Evolutionary conservation across 2,113 vertebrate genomes (phyloP), one percentile per base, ranked within the genome.

Genomic region (Brachyistius frenatus): DNA sequence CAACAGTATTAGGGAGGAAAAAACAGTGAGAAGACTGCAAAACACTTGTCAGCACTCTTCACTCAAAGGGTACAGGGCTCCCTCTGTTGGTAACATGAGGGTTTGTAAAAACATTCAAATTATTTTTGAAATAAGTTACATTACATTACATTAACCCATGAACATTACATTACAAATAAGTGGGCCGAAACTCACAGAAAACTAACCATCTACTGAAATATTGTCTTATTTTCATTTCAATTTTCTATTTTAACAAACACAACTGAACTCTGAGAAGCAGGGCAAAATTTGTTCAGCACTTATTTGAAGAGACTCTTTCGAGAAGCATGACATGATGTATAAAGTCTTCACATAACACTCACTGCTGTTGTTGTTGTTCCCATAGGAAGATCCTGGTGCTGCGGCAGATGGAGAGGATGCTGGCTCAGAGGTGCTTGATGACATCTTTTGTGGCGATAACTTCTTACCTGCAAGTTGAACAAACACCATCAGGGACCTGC

Each of bases 61-160:
- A 32, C 31, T 66, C 15, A 57, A 64, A 71, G 53, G 78, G 58
- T 70, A 32, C 16, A 79, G 80, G 80, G 87, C 91, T 71, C 90
- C 89, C 83, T 87, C 92, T 92, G 76, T 53, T 88, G 92, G 90
- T 36, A 1, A 61, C 0, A 83, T 14, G 1, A 53, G 15, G 58
- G 13, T n/a, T 37, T 73, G 36, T 50, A 23, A 76, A 47, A 56
- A 44, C 35, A 63, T 54, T 70, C 4, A 5, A 16, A 13, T 50
- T 37, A 30, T 58, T 9, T 53, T 30, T 36, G 36, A 46, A 5
- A 15, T 23, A 23, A 23, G 23, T 23, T 23, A 23, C 23, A 23
- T 23, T 23, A 23, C 23, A 23, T 23, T 23, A 23, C 23, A 23
- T 23, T 23, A 23, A 23, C 23, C 23, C 23, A 23, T 23, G 23